phyloP scores from a whole-genome alignment of 1,140 invertebrate genomes.

The Heterodera carotae region DNA sequence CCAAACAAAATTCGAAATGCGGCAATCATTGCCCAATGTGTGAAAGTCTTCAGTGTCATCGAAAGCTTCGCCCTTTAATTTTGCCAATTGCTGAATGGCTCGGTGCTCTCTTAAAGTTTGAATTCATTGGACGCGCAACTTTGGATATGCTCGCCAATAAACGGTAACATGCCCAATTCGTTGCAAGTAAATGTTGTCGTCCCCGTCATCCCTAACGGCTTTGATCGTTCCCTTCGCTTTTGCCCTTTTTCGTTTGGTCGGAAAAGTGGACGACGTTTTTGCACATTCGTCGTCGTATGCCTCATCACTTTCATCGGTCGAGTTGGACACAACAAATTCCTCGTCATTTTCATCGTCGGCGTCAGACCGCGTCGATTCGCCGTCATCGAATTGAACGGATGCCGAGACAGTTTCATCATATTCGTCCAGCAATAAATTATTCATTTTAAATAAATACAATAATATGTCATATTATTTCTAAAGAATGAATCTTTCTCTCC shows the following conservation, averaged over 20 bases:
- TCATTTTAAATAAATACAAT: no score
- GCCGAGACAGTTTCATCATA: no score
- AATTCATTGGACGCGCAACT: no score
- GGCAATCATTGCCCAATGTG: slow-evolving; percentile 40
- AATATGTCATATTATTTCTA: no score
- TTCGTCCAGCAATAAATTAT: no score
- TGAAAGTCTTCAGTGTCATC: slow-evolving; percentile 40
- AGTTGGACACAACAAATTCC: not conserved
- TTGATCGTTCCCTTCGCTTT: not conserved
- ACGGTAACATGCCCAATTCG: slow-evolving; percentile 44
- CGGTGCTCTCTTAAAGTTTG: slow-evolving; percentile 33
- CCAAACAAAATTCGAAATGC: slow-evolving; percentile 48
- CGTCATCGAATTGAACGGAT: not conserved
- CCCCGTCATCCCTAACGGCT: slow-evolving; percentile 52
- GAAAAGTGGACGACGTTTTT: not conserved
- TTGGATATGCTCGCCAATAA: no score
- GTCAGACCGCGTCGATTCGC: not conserved
- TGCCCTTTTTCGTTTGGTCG: not conserved
- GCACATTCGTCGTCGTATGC: not conserved
- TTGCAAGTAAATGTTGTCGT: slow-evolving; percentile 50
- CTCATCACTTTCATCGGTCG: not conserved
- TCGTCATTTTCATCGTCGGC: not conserved
- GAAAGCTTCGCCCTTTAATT: slow-evolving; percentile 23
- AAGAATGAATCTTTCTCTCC: no score
- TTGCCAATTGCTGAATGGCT: slow-evolving; percentile 18